Percentiles rank a stretch among this genome's conserved stretches.
Evolutionary conservation across 2,113 vertebrate genomes (phyloP).

Genomic region (Cololabis saira): DNA sequence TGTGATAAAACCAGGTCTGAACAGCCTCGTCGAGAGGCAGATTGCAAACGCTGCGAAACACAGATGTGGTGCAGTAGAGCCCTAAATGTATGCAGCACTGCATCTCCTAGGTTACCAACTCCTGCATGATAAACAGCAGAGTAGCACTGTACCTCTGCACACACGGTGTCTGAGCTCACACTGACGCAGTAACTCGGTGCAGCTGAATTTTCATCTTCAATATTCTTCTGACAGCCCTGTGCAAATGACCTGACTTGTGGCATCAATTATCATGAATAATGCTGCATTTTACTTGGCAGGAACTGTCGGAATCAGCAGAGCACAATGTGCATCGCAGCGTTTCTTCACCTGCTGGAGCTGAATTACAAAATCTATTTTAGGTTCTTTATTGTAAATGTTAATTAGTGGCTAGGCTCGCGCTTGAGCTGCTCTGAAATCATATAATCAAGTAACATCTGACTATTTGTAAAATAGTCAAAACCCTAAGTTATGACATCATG

Average conservation of each 20-base stretch:
- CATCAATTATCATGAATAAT: background rate
- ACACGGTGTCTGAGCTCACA: background rate
- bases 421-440: no score
- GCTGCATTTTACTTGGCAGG: background rate
- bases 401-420: no score
- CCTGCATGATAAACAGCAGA: slow-evolving; percentile 32
- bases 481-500: no score
- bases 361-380: no score
- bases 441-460: no score
- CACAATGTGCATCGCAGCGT: background rate
- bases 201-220: slow-evolving; percentile 4
- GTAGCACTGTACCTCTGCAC: slow-evolving; percentile 5
- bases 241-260: background rate
- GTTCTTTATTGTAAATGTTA: no score
- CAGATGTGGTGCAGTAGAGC: slow-evolving; percentile 38
- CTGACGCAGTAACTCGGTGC: slow-evolving; percentile 35
- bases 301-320: background rate
- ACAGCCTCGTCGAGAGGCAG: background rate
- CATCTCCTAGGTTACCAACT: slow-evolving; percentile 22
- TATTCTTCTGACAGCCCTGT: background rate
- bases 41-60: background rate
- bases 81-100: slow-evolving; percentile 28
- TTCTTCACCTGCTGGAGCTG: no score
- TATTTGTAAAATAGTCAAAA: no score
- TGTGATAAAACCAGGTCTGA: no score